A percentile compares a stretch with the other conserved stretches of the same genome.
Conservation (phyloP, 1,140 invertebrate genomes). For the Gonatopus flavifemur region DNA sequence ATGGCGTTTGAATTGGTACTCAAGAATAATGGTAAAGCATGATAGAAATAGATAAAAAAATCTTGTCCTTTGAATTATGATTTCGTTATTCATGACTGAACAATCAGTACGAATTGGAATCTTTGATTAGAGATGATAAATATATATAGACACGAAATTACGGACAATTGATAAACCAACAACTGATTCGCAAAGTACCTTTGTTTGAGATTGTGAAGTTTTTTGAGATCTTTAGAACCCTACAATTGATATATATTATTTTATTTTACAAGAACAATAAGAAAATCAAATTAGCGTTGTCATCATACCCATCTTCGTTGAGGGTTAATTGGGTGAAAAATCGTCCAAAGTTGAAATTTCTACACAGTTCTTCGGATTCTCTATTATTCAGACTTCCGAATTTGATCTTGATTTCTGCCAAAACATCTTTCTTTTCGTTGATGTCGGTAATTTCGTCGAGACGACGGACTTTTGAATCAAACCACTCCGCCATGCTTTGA, state of each 20-base stretch:
- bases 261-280: neutral
- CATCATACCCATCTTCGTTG: constrained; percentile 49
- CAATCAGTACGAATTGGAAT: too few species aligned
- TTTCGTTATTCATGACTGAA: too few species aligned
- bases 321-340: constrained; percentile 48
- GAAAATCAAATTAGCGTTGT: constrained; percentile 15
- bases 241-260: constrained; percentile 1
- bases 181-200: too few species aligned
- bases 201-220: too few species aligned
- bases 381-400: constrained; percentile 23
- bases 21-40: too few species aligned
- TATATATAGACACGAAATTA: too few species aligned
- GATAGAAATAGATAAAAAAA: too few species aligned
- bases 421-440: constrained; percentile 30
- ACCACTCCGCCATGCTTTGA: constrained; percentile 46
- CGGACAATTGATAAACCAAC: too few species aligned
- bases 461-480: constrained; percentile 29
- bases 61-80: too few species aligned
- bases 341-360: constrained; percentile 33
- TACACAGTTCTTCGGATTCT: constrained; percentile 34
- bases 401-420: constrained; percentile 46
- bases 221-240: too few species aligned
- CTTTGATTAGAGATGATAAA: too few species aligned
- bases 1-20: too few species aligned
- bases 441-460: constrained; percentile 30